A percentile compares a stretch with the other conserved stretches of the same genome.
These are phyloP conservation scores for Alloscopus bannaensis DNA, from an alignment of 2,888 invertebrate species.

Conservation along the genomic window DNA sequence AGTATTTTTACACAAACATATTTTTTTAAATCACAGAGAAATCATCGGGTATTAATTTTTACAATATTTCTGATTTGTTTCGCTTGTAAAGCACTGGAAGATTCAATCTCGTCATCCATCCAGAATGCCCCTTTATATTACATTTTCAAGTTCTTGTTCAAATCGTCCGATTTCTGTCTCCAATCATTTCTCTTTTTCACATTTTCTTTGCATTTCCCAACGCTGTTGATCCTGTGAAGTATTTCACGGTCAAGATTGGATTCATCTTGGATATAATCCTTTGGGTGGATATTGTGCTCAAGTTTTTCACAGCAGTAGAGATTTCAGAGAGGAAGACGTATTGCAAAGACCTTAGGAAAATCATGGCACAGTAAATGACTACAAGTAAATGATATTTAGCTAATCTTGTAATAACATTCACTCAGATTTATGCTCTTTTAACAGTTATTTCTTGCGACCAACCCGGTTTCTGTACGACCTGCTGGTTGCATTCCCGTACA, in stretches of 20 bases:
- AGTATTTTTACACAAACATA: constrained; percentile 25
- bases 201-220: constrained; percentile 37
- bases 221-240: constrained; percentile 12
- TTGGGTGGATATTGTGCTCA: constrained; percentile 53
- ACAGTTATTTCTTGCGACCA: constrained; percentile 38
- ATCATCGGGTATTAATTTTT: background rate
- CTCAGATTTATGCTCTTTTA: background rate
- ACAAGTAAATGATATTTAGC: background rate
- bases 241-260: background rate
- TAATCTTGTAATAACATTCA: background rate
- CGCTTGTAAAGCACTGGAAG: constrained; percentile 17
- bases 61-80: background rate
- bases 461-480: constrained; percentile 36
- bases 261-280: constrained; percentile 40
- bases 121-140: constrained; percentile 49
- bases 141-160: constrained; percentile 39
- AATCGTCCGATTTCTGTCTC: constrained; percentile 28
- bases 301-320: constrained; percentile 65
- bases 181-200: constrained; percentile 34
- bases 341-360: constrained; percentile 55
- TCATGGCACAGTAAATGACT: constrained; percentile 52
- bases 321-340: constrained; percentile 52
- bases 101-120: constrained; percentile 63
- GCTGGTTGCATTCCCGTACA: constrained; percentile 44
- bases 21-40: background rate